Evolutionary conservation across 2,113 vertebrate species (phyloP), one percentile per base, ranked within the genome.

Genomic region (Ranitomeya variabilis): DNA sequence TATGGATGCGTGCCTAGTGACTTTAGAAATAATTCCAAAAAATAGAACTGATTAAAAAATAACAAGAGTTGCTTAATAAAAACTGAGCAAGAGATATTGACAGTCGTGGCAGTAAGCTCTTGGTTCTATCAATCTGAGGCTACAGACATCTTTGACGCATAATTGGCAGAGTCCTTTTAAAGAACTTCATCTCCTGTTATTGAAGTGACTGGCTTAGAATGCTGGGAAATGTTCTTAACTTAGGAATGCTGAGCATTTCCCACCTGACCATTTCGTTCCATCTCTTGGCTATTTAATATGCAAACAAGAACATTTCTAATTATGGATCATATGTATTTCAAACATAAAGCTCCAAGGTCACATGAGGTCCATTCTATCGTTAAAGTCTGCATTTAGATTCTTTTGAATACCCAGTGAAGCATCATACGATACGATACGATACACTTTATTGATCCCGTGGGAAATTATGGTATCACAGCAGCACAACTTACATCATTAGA

Each of bases 1-100:
- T 83, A 69, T 83, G 62, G 80, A 11, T 2, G 45, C 14, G 21
- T 83, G 62, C 62, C 81, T 67, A 23, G 81, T 83, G 19, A 69
- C 81, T 80, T 55, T 18, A 59, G n/a, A 80, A 80, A 69, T 83
- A n/a, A 67, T 83, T 67, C 81, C 81, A 83, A 67, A 67, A 83
- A 45, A 37, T 83, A 83, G 64, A 67, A 83, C 3, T n/a, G 60
- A 83, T 67, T 52, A 45, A 83, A 83, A 52, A 67, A 51, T 83
- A 83, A 51, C 57, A 66, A 52, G 21, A 67, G 8, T 83, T 66
- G 31, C 45, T 83, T 52, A 52, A 62, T 67, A 37, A 69, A 83
- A 83, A 69, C 62, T 54, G 81, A 83, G 80, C 11, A 66, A 18
- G 62, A 83, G 81, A 83, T 60, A 80, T 52, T 80, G 55, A 80